Conservation (phyloP, 2,888 invertebrate genomes). For the Timandra comae region DNA sequence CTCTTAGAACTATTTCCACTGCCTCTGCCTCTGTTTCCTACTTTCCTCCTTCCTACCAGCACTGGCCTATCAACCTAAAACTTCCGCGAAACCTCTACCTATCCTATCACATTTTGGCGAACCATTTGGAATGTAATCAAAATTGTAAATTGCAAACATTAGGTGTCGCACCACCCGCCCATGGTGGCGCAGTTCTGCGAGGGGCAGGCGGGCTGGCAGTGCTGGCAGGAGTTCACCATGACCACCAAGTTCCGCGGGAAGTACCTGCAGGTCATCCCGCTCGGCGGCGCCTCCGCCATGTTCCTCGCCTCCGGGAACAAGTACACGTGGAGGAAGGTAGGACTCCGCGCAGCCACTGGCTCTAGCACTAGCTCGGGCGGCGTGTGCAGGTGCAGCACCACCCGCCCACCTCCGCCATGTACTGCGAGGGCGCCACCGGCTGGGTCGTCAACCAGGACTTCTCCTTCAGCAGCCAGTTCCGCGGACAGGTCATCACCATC, state of each 20-base stretch:
- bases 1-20: too few species aligned
- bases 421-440: constrained; percentile 85
- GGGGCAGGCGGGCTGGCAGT: constrained; percentile 89
- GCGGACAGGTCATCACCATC: constrained; percentile 93
- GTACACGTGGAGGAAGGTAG: constrained; percentile 96
- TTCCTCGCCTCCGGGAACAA: constrained; percentile 84
- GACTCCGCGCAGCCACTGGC: neutral
- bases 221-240: constrained; percentile 99
- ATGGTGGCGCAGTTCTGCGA: constrained; percentile 97
- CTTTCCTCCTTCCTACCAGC: constrained; percentile 8
- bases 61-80: too few species aligned
- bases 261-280: constrained; percentile 92
- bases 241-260: constrained; percentile 99
- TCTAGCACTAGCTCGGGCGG: too few species aligned
- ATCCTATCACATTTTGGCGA: neutral
- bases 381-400: constrained; percentile 91
- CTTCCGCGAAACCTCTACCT: too few species aligned
- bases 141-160: constrained; percentile 24
- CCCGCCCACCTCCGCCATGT: constrained; percentile 94
- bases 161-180: constrained; percentile 98
- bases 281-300: constrained; percentile 83
- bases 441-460: constrained; percentile 96
- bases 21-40: too few species aligned
- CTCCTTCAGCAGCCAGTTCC: constrained; percentile 93
- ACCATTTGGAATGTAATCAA: constrained; percentile 6